phyloP scores from a whole-genome alignment of 2,797 vertebrate genomes.

The Echiichthys vipera region DNA sequence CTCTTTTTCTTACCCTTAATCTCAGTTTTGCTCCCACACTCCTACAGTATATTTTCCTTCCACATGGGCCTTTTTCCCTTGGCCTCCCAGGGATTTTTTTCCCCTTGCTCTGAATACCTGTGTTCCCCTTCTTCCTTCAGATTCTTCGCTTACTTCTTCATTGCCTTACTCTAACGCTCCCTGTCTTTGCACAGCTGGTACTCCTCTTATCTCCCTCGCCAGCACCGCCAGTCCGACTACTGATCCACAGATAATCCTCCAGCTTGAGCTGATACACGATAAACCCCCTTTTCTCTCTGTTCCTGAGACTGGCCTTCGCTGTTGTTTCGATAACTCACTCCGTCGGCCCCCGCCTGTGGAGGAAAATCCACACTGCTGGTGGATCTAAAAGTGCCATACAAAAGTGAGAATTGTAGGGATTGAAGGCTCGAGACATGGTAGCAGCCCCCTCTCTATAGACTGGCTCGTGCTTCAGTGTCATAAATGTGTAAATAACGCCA shows the following conservation, averaged over 20 bases:
- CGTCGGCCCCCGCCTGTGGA: conserved; percentile 8
- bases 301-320: conserved; percentile 51
- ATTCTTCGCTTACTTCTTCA: conserved; percentile 26
- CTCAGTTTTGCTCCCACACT: conserved; percentile 59
- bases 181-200: conserved; percentile 61
- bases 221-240: conserved; percentile 67
- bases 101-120: conserved; percentile 43
- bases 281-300: conserved; percentile 62
- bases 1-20: conserved; percentile 58
- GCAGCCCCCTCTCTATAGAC: conserved; percentile 61
- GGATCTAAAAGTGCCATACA: conserved; percentile 45
- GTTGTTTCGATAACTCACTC: conserved; percentile 67
- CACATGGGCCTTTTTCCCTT: conserved; percentile 25
- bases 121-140: conserved; percentile 11
- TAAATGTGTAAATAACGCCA: conserved; percentile 85
- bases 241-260: conserved; percentile 79
- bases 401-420: conserved; percentile 33
- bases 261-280: conserved; percentile 73
- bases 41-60: conserved; percentile 39
- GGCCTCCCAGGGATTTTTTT: conserved; percentile 32
- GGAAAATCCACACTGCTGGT: conserved; percentile 25
- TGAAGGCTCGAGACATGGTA: conserved; percentile 51
- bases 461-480: conserved; percentile 73
- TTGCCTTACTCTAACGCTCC: conserved; percentile 44
- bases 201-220: conserved; percentile 73